Evolutionary conservation across 2,113 vertebrate species (phyloP), one percentile per base, ranked within the genome.

Genomic region (Prinia subflava): DNA sequence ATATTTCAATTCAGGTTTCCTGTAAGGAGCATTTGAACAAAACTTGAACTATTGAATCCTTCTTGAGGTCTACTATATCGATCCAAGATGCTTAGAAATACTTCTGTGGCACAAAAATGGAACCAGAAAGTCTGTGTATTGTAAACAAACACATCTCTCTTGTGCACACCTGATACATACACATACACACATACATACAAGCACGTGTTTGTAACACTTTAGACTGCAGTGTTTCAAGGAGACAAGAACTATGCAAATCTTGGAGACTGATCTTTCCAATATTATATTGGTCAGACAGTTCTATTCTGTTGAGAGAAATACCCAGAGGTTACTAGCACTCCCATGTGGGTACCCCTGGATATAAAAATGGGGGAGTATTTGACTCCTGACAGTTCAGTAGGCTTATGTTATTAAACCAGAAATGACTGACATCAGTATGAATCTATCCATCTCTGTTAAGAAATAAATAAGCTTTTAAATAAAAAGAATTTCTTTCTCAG

Each of bases 121-220:
- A 91, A 75, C 21, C 25, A 50, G 47, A 70, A 70, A 50, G 2
- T 68, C 27, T 89, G 1, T 37, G 3, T 64, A 12, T 52, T 20
- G 7, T 15, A 53, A 15, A 33, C 33, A 33, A 22, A 67, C n/a
- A 83, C 15, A 59, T 24, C 28, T 79, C 9, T 79, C 39, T 46
- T 86, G 35, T 10, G 24, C 5, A 6, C 2, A 6, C 16, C 24
- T 35, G 6, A 23, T 41, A 53, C 3, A 39, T 9, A 37, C 9
- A 49, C 2, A 24, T 6, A 60, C 11, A 37, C 16, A 27, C 0
- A 46, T 5, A 37, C 0, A 13, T 10, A 44, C n/a, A n/a, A 7
- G 35, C 15, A 30, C 1, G 0, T 44, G 42, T 49, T 83, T 86
- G 25, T 52, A 50, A 59, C 22, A 42, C 22, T 70, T 88, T 21